Conservation (phyloP, 1,140 invertebrate species). For the Wasmannia auropunctata region DNA sequence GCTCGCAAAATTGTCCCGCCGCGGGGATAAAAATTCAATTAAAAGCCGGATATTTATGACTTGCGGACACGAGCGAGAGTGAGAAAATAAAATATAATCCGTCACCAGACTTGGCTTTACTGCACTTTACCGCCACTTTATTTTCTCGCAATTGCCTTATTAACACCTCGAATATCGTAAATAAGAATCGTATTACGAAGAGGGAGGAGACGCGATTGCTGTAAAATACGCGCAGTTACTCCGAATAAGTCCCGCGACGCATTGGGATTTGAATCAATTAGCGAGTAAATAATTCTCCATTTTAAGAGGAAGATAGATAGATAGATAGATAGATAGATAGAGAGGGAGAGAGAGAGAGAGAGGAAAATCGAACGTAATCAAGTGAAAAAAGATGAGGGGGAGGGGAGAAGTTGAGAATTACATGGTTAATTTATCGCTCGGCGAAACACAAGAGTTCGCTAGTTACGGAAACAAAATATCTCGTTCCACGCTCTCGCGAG, state of each 20-base stretch:
- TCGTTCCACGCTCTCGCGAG: background rate
- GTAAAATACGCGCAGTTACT: background rate
- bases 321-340: too few relatives aligned
- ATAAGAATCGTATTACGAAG: background rate
- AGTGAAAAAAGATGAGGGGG: background rate
- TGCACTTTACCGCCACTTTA: background rate
- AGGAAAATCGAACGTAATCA: slow-evolving; percentile 4
- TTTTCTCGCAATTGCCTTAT: background rate
- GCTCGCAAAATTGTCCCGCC: background rate
- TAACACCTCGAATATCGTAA: background rate
- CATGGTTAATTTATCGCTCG: slow-evolving; percentile 46
- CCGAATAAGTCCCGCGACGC: background rate
- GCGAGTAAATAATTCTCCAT: slow-evolving; percentile 30
- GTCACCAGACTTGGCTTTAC: background rate
- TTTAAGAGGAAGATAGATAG: background rate
- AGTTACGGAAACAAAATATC: slow-evolving; percentile 47
- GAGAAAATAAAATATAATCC: background rate
- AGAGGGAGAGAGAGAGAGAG: background rate
- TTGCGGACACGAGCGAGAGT: background rate
- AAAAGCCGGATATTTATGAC: background rate
- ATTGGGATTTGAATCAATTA: slow-evolving; percentile 30
- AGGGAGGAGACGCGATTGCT: background rate
- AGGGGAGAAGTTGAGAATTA: slow-evolving; percentile 38
- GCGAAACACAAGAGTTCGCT: slow-evolving; percentile 32
- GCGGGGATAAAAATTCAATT: slow-evolving; percentile 33